Evolutionary conservation across 2,113 vertebrate species (phyloP).

Genomic region (Sakesphorus luctuosus): DNA sequence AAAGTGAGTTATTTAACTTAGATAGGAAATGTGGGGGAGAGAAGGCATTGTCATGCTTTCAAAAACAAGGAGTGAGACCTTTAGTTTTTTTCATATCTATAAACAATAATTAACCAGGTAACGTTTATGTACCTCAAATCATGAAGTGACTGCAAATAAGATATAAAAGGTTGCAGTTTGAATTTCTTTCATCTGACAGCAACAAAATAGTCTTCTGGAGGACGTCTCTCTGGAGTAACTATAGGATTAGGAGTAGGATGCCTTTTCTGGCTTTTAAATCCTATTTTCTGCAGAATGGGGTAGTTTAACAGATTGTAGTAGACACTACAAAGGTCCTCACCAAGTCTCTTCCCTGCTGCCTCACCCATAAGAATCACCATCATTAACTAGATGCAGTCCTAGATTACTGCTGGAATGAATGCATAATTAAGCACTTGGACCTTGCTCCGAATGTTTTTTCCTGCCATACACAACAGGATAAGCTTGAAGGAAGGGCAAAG

Average conservation of each 20-base stretch:
- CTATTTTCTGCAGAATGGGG: neutral
- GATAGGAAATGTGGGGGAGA: neutral
- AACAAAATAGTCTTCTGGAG: neutral
- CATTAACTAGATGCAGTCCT: neutral
- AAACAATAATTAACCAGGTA: constrained; percentile 35
- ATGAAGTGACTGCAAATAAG: constrained; percentile 8
- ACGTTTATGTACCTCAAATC: constrained; percentile 29
- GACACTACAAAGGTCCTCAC: neutral
- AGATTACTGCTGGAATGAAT: neutral
- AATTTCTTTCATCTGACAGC: neutral
- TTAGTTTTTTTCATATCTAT: constrained; percentile 57
- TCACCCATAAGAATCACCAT: neutral
- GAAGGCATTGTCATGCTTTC: neutral
- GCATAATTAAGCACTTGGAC: neutral
- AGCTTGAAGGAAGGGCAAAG: neutral
- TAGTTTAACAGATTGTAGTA: neutral
- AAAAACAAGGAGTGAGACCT: constrained; percentile 26
- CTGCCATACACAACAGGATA: neutral
- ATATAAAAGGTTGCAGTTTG: neutral
- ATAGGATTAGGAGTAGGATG: neutral
- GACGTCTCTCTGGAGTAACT: neutral
- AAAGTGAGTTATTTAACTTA: neutral
- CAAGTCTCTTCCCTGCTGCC: accelerated
- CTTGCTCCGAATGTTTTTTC: neutral
- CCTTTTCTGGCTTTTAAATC: neutral